Base-by-base conservation (phyloP, 2,888 invertebrate genomes). In the Platycheirus albimanus region DNA sequence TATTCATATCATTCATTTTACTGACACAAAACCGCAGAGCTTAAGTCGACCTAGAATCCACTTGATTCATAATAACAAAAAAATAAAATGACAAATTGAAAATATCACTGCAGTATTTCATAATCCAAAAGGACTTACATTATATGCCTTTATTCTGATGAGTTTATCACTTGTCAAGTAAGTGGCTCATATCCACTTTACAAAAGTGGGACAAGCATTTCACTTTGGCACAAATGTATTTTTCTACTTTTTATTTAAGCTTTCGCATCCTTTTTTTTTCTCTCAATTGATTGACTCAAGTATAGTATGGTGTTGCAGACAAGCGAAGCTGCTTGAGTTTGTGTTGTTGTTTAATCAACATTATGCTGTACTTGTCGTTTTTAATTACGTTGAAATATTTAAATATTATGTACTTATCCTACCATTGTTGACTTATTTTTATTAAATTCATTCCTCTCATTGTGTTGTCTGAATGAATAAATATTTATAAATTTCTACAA, bases 31-130 rank as follows among this genome's bases (percentile, higher is more conserved):
- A 15, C 41, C 41, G 7, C 13, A 45, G 54, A 20, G 41, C 54
- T 45, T 3, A 15, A 54, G 30, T 33, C 54, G 67, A 45, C 67
- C 45, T 33, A 54, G 52, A 45, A 20, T 54, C 19, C 30, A 43
- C 43, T 54, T 33, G 8, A 45, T 15, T 36, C 17, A 52, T 24
- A 72, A 51, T 5, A 24, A n/a, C n/a, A 33, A 30, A 45, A 45
- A 45, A 38, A 38, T 38, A 13, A 38, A 38, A 38, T 6, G 7
- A 36, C 6, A 15, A 28, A 30, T 28, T 19, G 33, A 61, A 45
- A 54, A 54, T 36, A 43, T 43, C 13, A 58, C 71, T 66, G 71
- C 77, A 78, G 64, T 78, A 17, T 72, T 78, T 66, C 56, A 78
- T 78, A 78, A 78, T 72, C 66, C 71, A 24, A 64, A 71, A 64